A percentile compares a stretch with the other conserved stretches of the same genome.
These are phyloP conservation scores for Volucella inanis DNA, from an alignment of 2,888 invertebrate species.

Conservation along the genomic window DNA sequence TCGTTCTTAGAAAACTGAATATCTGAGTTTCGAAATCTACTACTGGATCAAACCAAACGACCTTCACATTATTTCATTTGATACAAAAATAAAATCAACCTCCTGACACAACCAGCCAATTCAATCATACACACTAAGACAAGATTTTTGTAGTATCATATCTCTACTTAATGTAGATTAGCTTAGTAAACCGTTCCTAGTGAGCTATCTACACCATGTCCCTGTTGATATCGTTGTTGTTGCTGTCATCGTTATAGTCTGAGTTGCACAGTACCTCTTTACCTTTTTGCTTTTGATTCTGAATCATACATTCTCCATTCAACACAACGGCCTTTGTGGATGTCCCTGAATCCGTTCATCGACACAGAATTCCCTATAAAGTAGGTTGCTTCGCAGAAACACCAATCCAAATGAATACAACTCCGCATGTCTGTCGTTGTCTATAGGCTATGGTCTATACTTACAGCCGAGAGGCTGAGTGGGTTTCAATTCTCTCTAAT, in stretches of 20 bases:
- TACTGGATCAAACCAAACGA: slow-evolving; percentile 57
- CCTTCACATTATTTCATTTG: slow-evolving; percentile 52
- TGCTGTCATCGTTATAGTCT: slow-evolving; percentile 59
- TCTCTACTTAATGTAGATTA: slow-evolving; percentile 15
- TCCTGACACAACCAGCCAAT: slow-evolving; percentile 43
- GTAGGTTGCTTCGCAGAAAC: slow-evolving; percentile 72
- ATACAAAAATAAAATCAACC: not conserved
- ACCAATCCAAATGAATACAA: slow-evolving; percentile 37
- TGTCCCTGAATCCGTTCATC: slow-evolving; percentile 76
- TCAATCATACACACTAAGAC: slow-evolving; percentile 1
- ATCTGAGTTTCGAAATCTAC: slow-evolving; percentile 18
- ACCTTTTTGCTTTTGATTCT: slow-evolving; percentile 28
- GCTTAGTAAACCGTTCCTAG: slow-evolving; percentile 49
- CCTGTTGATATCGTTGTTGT: slow-evolving; percentile 15
- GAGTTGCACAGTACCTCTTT: slow-evolving; percentile 45
- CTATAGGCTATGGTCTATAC: slow-evolving; percentile 4
- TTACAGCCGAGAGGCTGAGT: slow-evolving; percentile 49
- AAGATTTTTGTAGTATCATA: slow-evolving; percentile 10
- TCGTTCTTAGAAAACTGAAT: slow-evolving; percentile 21
- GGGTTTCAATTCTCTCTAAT: slow-evolving; percentile 66
- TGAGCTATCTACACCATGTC: slow-evolving; percentile 61
- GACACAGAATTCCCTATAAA: slow-evolving; percentile 75
- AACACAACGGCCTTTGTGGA: slow-evolving; percentile 67
- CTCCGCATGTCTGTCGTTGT: slow-evolving; percentile 48
- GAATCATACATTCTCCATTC: slow-evolving; percentile 51